Base-by-base conservation (phyloP, 2,888 invertebrate species). In the Aporophyla lueneburgensis region DNA sequence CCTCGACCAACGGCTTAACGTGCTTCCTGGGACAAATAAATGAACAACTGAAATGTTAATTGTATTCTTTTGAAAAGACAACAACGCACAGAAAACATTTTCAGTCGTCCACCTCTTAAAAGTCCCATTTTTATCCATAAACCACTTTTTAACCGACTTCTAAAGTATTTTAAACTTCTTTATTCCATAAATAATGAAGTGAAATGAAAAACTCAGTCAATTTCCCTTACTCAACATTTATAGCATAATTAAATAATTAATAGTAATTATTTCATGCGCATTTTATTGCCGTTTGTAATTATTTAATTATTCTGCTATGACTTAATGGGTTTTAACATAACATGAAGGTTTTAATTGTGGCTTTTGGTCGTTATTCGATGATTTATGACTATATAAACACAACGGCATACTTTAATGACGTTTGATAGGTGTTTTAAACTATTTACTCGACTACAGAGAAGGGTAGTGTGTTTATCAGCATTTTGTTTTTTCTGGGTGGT, bases 211-310 rank as follows among this genome's bases (percentile, higher is more conserved):
- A 51, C 49, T 46, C 33, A 69, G 51, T 46, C 27, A 78, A 74
- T 79, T 81, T 67, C 73, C 70, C 43, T 61, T 27, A 33, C 27
- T 51, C 19, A 51, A 58, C 54, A 16, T 67, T 69, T 16, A 66
- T 43, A 51, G 43, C 67, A 43, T 65, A 71, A 67, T 78, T 63
- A 63, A 51, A 70, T 40, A 68, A 78, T 72, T 62, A 73, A 58
- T 21, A 62, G 33, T 73, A 67, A 84, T 80, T 58, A 68, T 74
- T 74, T 71, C 33, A 58, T 68, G 74, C 71, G 27, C 40, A 24
- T 84, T 71, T 74, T 62, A 83, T 51, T 68, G 27, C 58, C 27
- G 24, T 56, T 65, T 40, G 21, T 79, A 80, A 83, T 84, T 67
- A 71, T 68, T 83, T 79, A 74, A 80, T 68, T 71, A 80, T 53